Evolutionary conservation across 2,797 vertebrate species (phyloP).

Genomic region (Pristis pectinata): DNA sequence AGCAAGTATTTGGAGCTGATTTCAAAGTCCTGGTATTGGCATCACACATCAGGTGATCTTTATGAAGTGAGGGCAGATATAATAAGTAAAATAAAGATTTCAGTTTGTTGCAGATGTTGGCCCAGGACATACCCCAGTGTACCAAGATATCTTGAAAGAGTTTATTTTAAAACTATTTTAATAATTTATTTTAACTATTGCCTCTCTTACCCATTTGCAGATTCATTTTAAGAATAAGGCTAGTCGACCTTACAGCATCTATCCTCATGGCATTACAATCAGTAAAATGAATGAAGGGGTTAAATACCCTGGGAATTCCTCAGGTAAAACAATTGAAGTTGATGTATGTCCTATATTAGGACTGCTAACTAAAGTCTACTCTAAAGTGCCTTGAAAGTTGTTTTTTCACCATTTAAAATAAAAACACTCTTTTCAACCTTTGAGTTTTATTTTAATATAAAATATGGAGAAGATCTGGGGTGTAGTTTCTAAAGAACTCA

Average conservation of each 20-base stretch:
- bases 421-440: background rate
- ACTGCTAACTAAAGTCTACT: too few species aligned
- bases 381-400: background rate
- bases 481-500: background rate
- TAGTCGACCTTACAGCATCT: constrained; percentile 86
- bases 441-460: background rate
- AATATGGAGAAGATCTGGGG: background rate
- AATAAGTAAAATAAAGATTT: background rate
- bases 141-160: background rate
- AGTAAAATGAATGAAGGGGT: constrained; percentile 71
- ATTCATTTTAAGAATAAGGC: constrained; percentile 92
- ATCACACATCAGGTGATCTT: background rate
- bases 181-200: background rate
- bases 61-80: background rate
- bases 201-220: constrained; percentile 52
- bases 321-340: constrained; percentile 45
- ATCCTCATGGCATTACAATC: constrained; percentile 87
- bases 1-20: background rate
- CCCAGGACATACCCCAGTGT: background rate
- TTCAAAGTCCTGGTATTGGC: background rate
- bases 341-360: background rate
- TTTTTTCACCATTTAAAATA: background rate
- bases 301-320: constrained; percentile 68
- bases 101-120: background rate
- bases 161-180: background rate